These are phyloP conservation scores for Helicoverpa assulta DNA, from an alignment of 2,888 invertebrate species.

Conservation along the genomic window DNA sequence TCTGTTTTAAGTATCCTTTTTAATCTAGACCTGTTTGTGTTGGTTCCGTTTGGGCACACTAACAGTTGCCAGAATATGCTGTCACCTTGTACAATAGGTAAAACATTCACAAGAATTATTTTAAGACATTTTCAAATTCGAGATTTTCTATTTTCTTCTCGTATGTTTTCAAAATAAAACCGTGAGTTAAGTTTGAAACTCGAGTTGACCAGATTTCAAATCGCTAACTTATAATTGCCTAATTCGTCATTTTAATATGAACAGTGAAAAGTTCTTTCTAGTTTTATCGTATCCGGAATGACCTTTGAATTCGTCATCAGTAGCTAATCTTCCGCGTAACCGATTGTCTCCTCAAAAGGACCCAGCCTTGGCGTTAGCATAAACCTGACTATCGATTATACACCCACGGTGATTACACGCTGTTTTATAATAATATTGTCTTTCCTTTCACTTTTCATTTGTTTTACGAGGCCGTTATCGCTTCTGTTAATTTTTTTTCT, in stretches of 20 bases:
- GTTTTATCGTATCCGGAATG: conserved; percentile 43
- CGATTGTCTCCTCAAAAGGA: conserved; percentile 57
- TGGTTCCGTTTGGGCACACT: no score
- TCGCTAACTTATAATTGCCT: neutral
- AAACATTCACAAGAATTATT: no score
- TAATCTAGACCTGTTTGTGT: no score
- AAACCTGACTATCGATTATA: conserved; percentile 54
- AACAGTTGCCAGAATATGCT: no score
- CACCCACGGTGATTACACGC: conserved; percentile 57
- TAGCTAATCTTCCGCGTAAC: conserved; percentile 60
- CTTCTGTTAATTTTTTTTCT: neutral
- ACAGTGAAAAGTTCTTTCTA: conserved; percentile 8
- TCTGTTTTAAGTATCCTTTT: no score
- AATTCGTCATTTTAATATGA: neutral
- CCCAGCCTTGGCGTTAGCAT: conserved; percentile 60
- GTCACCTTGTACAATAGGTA: no score
- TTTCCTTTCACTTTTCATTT: conserved; percentile 51
- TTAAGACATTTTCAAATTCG: no score
- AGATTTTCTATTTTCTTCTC: no score
- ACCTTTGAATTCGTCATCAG: conserved; percentile 53
- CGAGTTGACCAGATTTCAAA: no score
- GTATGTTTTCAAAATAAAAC: no score
- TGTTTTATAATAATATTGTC: conserved; percentile 29
- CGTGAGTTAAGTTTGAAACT: no score
- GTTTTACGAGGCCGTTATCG: conserved; percentile 25